These are phyloP conservation scores for Poecilus cupreus DNA, from an alignment of 2,888 invertebrate species.

Conservation along the genomic window DNA sequence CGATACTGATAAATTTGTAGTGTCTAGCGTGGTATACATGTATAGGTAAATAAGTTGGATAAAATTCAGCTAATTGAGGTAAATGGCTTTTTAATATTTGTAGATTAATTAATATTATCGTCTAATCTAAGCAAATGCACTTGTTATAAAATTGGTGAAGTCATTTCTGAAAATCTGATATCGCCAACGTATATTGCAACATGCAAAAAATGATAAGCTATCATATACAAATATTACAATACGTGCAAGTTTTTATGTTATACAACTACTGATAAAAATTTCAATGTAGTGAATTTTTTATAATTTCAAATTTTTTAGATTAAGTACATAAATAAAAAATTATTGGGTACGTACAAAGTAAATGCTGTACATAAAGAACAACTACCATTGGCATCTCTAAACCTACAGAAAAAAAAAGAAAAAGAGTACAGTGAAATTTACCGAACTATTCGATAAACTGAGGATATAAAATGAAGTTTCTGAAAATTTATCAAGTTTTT, in stretches of 20 bases:
- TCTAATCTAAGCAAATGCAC: too few relatives aligned
- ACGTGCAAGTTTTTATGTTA: not conserved
- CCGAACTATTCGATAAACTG: too few relatives aligned
- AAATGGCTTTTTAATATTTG: not conserved
- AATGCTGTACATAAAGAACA: too few relatives aligned
- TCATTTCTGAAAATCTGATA: not conserved
- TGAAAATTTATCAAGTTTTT: too few relatives aligned
- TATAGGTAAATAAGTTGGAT: too few relatives aligned
- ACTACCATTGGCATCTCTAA: too few relatives aligned
- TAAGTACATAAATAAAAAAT: too few relatives aligned
- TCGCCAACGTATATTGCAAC: not conserved
- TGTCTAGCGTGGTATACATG: not conserved
- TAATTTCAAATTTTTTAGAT: too few relatives aligned
- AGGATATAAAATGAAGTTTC: too few relatives aligned
- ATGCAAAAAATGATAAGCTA: conserved; percentile 12
- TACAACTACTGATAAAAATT: not conserved
- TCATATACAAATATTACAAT: not conserved
- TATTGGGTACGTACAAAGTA: too few relatives aligned
- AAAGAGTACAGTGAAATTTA: too few relatives aligned
- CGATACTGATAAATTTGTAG: not conserved
- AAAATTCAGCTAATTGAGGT: not conserved
- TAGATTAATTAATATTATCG: not conserved
- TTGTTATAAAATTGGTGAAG: not conserved
- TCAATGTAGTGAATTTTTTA: not conserved
- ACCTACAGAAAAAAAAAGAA: too few relatives aligned